phyloP scores from a whole-genome alignment of 2,888 invertebrate genomes.

The Standfussiana lucernea region DNA sequence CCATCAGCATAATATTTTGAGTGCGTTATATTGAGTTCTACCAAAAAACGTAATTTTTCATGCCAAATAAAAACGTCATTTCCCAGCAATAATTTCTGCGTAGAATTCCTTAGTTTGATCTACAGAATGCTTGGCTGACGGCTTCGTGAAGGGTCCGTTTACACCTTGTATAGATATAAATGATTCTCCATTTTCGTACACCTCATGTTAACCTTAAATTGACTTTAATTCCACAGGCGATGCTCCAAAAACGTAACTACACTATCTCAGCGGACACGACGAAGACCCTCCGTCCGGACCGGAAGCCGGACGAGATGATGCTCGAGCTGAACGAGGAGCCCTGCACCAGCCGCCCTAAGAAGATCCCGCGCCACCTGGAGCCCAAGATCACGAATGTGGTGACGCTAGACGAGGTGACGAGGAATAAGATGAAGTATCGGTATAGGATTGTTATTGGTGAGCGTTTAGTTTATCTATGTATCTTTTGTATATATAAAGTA shows the following conservation, averaged over 20 bases:
- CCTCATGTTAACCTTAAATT: background rate
- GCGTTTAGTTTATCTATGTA: too few species aligned
- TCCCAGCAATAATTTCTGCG: too few species aligned
- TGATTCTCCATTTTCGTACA: too few species aligned
- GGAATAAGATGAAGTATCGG: conserved; percentile 90
- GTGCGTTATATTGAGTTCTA: too few species aligned
- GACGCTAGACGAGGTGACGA: conserved; percentile 86
- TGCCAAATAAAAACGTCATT: too few species aligned
- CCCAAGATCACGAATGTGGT: conserved; percentile 83
- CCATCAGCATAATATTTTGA: too few species aligned
- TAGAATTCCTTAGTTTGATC: too few species aligned
- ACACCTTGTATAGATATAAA: too few species aligned
- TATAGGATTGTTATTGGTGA: conserved; percentile 83
- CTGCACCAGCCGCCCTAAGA: conserved; percentile 71
- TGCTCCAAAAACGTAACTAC: conserved; percentile 83
- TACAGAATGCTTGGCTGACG: too few species aligned
- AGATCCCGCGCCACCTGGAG: conserved; percentile 83
- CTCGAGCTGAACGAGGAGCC: conserved; percentile 57
- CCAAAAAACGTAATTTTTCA: too few species aligned
- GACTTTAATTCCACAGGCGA: conserved; percentile 75
- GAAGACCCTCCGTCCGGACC: conserved; percentile 78
- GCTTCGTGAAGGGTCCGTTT: too few species aligned
- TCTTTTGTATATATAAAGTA: too few species aligned
- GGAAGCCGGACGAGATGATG: conserved; percentile 48
- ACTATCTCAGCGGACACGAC: conserved; percentile 84